A percentile compares a stretch with the other conserved stretches of the same genome.
These are phyloP conservation scores for Zosterops pallidus DNA, from an alignment of 2,113 vertebrate species.

Conservation along the genomic window DNA sequence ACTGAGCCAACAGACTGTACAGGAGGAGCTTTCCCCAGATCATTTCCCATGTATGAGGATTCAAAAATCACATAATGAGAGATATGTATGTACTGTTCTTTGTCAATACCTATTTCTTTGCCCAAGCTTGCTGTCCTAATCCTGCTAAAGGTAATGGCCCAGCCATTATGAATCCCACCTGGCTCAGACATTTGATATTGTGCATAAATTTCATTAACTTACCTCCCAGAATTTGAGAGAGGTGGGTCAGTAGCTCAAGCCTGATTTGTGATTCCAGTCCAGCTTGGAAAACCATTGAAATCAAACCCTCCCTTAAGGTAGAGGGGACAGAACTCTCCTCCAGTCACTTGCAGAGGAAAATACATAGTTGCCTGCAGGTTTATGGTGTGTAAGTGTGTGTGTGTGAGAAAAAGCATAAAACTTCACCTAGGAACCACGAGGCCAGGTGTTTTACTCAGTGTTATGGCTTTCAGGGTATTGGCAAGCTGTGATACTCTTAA, in stretches of 20 bases:
- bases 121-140: background rate
- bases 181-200: background rate
- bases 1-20: background rate
- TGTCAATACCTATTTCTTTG: background rate
- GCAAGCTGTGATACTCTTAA: background rate
- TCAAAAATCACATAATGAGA: background rate
- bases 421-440: background rate
- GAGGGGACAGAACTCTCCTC: background rate
- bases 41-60: background rate
- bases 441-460: background rate
- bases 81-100: background rate
- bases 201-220: background rate
- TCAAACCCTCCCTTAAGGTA: background rate
- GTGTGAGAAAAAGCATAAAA: background rate
- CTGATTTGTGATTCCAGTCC: background rate
- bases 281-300: slow-evolving; percentile 49
- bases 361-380: background rate
- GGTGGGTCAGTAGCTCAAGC: background rate
- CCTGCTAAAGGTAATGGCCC: background rate
- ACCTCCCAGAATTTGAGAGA: slow-evolving; percentile 6
- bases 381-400: background rate
- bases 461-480: background rate
- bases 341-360: background rate
- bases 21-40: background rate
- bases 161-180: background rate